Conservation (phyloP, 2,797 vertebrate species). For the Enteromius anoplus region DNA sequence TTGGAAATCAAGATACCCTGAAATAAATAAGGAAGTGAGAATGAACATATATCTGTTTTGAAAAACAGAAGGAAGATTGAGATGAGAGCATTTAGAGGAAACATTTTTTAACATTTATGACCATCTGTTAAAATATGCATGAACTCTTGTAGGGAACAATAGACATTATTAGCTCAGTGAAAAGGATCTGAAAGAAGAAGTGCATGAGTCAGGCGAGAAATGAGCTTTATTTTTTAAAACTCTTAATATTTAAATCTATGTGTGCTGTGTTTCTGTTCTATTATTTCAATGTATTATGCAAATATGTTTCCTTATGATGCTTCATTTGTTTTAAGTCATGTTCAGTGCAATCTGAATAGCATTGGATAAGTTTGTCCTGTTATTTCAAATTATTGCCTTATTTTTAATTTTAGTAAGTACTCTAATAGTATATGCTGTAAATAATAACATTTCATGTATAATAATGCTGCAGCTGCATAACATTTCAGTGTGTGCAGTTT, state of each 20-base stretch:
- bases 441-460: too few relatives aligned
- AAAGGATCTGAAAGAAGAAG: conserved; percentile 6
- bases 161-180: not conserved
- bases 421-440: not conserved
- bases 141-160: not conserved
- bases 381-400: not conserved
- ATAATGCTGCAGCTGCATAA: not conserved
- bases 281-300: not conserved
- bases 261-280: not conserved
- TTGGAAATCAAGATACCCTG: not conserved
- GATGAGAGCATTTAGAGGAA: not conserved
- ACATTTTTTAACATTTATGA: not conserved
- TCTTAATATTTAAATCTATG: not conserved
- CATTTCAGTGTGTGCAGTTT: not conserved
- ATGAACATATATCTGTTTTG: not conserved
- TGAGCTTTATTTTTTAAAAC: not conserved
- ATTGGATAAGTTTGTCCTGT: not conserved
- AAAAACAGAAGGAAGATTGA: not conserved
- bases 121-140: not conserved
- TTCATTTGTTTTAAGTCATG: not conserved
- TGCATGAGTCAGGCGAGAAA: not conserved
- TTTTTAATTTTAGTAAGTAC: not conserved
- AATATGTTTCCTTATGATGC: not conserved
- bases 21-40: not conserved
- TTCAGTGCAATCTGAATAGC: not conserved